These are phyloP conservation scores for Isoperla grammatica DNA, from an alignment of 2,888 invertebrate genomes.

Conservation along the genomic window DNA sequence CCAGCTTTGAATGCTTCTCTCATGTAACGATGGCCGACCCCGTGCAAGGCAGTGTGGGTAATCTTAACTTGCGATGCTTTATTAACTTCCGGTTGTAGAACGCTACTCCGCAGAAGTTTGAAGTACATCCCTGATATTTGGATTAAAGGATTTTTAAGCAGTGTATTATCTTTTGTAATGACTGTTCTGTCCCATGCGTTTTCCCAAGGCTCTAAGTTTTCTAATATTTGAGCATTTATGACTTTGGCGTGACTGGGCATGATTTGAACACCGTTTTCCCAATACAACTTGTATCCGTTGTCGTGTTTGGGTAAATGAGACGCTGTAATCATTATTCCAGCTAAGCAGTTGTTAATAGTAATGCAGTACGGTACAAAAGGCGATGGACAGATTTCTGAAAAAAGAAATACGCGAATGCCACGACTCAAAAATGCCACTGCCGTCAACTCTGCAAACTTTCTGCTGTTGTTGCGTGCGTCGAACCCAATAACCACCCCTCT, in stretches of 20 bases:
- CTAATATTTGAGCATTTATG: slow-evolving; percentile 71
- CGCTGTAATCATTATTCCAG: slow-evolving; percentile 92
- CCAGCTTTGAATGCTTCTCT: slow-evolving; percentile 66
- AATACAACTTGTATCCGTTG: slow-evolving; percentile 97
- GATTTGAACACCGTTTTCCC: slow-evolving; percentile 93
- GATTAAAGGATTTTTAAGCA: slow-evolving; percentile 63
- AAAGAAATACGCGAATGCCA: slow-evolving; percentile 75
- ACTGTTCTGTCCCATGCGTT: slow-evolving; percentile 69
- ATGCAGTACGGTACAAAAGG: slow-evolving; percentile 91
- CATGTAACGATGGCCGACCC: slow-evolving; percentile 83
- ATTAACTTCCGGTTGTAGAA: slow-evolving; percentile 40
- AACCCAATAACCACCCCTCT: slow-evolving; percentile 84
- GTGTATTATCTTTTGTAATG: slow-evolving; percentile 45
- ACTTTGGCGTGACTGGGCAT: slow-evolving; percentile 84
- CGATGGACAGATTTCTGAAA: slow-evolving; percentile 77
- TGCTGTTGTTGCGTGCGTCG: slow-evolving; percentile 89
- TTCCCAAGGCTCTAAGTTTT: slow-evolving; percentile 68
- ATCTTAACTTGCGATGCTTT: slow-evolving; percentile 52
- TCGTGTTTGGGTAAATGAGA: slow-evolving; percentile 95
- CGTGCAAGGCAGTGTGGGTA: slow-evolving; percentile 97
- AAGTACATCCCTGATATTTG: slow-evolving; percentile 66
- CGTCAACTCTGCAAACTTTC: slow-evolving; percentile 83
- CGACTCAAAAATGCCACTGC: slow-evolving; percentile 74
- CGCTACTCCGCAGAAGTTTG: slow-evolving; percentile 49
- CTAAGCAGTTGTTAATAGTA: slow-evolving; percentile 63